Evolutionary conservation across 2,113 vertebrate species (phyloP), one percentile per base, ranked within the genome.

Genomic region (Trogon melanurus): DNA sequence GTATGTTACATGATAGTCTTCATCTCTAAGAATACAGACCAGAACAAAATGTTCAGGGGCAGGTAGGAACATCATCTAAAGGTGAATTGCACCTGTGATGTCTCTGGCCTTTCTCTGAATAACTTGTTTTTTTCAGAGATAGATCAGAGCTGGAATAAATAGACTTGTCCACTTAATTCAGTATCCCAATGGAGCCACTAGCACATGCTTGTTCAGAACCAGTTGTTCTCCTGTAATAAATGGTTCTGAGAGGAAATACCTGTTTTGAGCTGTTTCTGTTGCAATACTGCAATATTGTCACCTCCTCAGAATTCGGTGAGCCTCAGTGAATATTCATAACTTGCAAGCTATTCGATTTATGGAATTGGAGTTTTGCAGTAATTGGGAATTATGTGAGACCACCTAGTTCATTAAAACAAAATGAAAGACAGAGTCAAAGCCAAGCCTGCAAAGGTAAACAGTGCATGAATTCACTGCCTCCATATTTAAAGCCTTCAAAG

Each of bases 401-500:
- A 87, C 91, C 80, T 96, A 91, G 66, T 96, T 97, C 89, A 96
- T 96, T 96, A 94, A 94, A 96, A 88, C 62, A 71, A 93, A 97
- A 91, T 90, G 82, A 93, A 96, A 92, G 87, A 61, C 79, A 91
- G 80, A 96, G 92, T 93, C 89, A 96, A 97, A 96, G 64, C 73
- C 87, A 85, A 83, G 78, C 81, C 71, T 75, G 60, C 85, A 89
- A 94, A 97, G 91, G 91, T 96, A 94, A 95, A 81, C 73, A 83
- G 91, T 89, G 94, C 92, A 95, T 97, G 93, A 97, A 97, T 97
- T 95, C 92, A 91, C 91, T 95, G 83, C 94, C 86, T 95, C 91
- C 88, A 88, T 41, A 57, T 91, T 76, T 80, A 96, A 79, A 96
- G 65, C 92, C 94, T 95, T 96, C 91, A 94, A 89, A 95, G 91